These are phyloP conservation scores for Parnassius mnemosyne DNA, from an alignment of 2,888 invertebrate species.

Conservation along the genomic window DNA sequence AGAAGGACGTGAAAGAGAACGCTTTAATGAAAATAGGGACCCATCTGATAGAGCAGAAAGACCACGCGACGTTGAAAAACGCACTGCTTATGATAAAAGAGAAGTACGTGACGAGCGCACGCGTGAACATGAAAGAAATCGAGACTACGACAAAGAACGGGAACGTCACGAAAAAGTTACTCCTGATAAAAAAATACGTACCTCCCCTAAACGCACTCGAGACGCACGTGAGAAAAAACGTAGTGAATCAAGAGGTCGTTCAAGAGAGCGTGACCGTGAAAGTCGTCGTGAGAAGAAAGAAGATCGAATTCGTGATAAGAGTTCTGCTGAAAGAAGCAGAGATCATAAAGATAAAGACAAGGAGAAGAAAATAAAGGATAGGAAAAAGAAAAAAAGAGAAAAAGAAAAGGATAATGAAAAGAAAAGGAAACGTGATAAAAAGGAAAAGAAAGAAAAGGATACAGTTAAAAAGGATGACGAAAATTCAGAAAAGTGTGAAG, in stretches of 20 bases:
- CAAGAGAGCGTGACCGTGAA: conserved; percentile 75
- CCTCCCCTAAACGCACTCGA: conserved; percentile 63
- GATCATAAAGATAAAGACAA: conserved; percentile 77
- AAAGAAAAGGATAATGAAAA: conserved; percentile 77
- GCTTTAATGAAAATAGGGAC: conserved; percentile 65
- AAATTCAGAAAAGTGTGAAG: conserved; percentile 39
- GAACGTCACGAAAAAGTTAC: conserved; percentile 65
- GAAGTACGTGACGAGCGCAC: conserved; percentile 54
- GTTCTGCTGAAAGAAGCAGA: conserved; percentile 68
- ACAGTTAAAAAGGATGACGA: conserved; percentile 40
- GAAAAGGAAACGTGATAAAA: conserved; percentile 77
- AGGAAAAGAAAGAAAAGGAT: conserved; percentile 77
- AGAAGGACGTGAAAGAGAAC: conserved; percentile 64
- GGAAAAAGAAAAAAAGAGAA: conserved; percentile 71
- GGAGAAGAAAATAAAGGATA: conserved; percentile 74
- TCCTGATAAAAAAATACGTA: conserved; percentile 63
- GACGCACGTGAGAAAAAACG: conserved; percentile 67
- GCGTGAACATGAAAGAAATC: conserved; percentile 54
- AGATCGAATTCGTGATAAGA: conserved; percentile 64
- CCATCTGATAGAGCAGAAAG: conserved; percentile 63
- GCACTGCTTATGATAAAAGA: conserved; percentile 54
- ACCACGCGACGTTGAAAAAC: conserved; percentile 62
- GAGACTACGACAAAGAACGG: conserved; percentile 65
- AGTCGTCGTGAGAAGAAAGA: conserved; percentile 78
- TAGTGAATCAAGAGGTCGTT: conserved; percentile 70